phyloP scores from a whole-genome alignment of 1,140 invertebrate species.

The Nasonia giraulti region DNA sequence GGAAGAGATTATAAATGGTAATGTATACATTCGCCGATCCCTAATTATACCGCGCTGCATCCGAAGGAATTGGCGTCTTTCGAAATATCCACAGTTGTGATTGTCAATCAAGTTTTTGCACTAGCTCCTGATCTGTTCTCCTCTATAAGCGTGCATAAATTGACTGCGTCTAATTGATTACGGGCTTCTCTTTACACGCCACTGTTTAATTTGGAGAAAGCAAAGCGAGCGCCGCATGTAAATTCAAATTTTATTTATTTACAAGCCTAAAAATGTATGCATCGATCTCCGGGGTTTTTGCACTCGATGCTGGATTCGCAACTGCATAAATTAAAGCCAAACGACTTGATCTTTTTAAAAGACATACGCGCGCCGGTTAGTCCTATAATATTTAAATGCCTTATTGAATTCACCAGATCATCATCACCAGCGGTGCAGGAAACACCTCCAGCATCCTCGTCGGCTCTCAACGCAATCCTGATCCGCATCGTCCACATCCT shows the following conservation, averaged over 20 bases:
- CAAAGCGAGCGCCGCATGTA: neutral
- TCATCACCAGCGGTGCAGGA: neutral
- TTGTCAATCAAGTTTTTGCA: conserved; percentile 23
- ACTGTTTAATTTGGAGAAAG: conserved; percentile 30
- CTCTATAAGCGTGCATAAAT: conserved; percentile 18
- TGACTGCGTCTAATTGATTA: conserved; percentile 20
- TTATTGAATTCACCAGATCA: too few species aligned
- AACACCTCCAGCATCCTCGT: neutral
- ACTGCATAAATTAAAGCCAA: neutral
- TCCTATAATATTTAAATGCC: too few species aligned
- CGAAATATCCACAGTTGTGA: neutral
- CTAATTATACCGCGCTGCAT: too few species aligned
- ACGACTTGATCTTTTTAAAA: neutral
- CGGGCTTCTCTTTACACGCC: conserved; percentile 8
- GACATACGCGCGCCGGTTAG: neutral
- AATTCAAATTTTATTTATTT: conserved; percentile 9
- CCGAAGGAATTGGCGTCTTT: too few species aligned
- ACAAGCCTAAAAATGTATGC: neutral
- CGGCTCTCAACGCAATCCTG: neutral
- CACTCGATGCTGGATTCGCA: neutral
- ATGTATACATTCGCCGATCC: too few species aligned
- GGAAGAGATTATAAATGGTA: too few species aligned
- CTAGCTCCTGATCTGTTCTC: too few species aligned
- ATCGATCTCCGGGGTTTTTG: neutral
- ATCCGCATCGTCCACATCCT: neutral